These are phyloP conservation scores for Sceloporus tristichus DNA, from an alignment of 2,113 vertebrate genomes.

Conservation along the genomic window DNA sequence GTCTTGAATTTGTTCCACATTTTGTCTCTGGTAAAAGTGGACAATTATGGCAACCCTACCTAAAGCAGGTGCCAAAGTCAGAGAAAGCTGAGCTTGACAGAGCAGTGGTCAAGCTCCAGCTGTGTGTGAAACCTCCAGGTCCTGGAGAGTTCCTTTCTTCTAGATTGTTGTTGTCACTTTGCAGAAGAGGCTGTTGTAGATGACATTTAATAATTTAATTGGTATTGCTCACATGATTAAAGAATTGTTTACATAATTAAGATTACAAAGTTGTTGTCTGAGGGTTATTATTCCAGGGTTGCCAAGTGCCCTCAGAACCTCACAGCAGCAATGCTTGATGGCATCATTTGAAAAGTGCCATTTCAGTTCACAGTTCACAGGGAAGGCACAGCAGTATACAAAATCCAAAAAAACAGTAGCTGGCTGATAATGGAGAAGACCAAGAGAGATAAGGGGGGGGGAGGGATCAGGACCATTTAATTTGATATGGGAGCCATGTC, in stretches of 20 bases:
- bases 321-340: conserved; percentile 4
- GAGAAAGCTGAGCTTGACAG: background rate
- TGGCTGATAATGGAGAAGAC: background rate
- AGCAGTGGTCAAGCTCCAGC: background rate
- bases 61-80: background rate
- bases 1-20: no score
- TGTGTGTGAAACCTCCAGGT: background rate
- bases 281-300: conserved; percentile 19
- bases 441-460: background rate
- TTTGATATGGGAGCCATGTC: conserved; percentile 4
- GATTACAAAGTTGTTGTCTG: conserved; percentile 28
- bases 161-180: conserved; percentile 5
- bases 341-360: conserved; percentile 9
- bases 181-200: background rate
- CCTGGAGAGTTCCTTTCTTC: background rate
- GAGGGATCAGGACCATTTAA: background rate
- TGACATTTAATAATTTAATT: conserved; percentile 9
- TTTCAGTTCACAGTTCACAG: background rate
- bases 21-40: no score
- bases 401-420: conserved; percentile 1
- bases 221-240: conserved; percentile 15
- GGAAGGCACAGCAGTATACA: conserved; percentile 4
- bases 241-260: conserved; percentile 37
- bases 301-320: conserved; percentile 23
- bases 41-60: no score